Evolutionary conservation across 2,797 vertebrate genomes (phyloP).

Genomic region (Darevskia nairensis): DNA sequence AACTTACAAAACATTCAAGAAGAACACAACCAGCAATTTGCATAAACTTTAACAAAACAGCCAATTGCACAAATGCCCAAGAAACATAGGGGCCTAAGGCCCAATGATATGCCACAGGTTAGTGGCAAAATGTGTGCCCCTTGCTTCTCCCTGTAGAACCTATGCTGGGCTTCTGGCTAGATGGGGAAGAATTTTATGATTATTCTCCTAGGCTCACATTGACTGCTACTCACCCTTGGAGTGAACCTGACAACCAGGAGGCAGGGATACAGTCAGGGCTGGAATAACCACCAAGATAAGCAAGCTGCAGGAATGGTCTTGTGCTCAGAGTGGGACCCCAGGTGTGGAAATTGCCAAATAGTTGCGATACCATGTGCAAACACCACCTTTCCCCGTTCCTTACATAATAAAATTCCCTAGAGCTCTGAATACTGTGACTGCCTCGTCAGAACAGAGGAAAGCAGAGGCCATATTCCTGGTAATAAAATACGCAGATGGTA

Average conservation of each 20-base stretch:
- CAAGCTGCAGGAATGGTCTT: not conserved
- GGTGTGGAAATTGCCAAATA: not conserved
- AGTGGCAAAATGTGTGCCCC: not conserved
- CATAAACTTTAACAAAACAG: conserved; percentile 5
- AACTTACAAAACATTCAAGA: not conserved
- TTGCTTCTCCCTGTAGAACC: not conserved
- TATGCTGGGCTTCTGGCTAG: not conserved
- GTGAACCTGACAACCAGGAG: not conserved
- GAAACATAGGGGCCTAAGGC: not conserved
- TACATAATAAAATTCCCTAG: not conserved
- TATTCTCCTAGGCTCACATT: not conserved
- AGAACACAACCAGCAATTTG: not conserved
- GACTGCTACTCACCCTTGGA: not conserved
- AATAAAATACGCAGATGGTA: too few relatives aligned
- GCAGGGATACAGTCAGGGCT: not conserved
- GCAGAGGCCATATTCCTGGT: not conserved
- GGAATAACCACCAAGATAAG: not conserved
- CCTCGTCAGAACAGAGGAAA: too few relatives aligned
- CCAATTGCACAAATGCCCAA: not conserved
- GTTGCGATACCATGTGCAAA: not conserved
- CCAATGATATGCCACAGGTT: not conserved
- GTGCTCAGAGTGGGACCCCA: not conserved
- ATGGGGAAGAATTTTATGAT: not conserved
- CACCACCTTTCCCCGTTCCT: not conserved
- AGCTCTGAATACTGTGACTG: not conserved